These are phyloP conservation scores for Myzus persicae DNA, from an alignment of 1,140 invertebrate genomes.

Conservation along the genomic window DNA sequence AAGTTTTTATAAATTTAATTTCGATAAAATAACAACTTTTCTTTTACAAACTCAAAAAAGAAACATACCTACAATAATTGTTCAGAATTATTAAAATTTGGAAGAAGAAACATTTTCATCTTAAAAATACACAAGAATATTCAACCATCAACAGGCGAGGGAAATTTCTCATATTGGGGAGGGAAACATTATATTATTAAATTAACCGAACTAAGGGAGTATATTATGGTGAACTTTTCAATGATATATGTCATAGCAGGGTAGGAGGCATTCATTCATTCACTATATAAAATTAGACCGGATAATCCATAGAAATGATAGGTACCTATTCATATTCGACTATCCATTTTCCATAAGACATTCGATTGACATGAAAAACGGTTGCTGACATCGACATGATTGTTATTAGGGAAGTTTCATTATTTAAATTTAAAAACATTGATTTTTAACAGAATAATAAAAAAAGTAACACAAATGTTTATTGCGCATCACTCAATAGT, in stretches of 20 bases:
- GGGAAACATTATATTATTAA: not conserved
- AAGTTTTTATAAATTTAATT: not conserved
- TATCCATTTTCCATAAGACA: not conserved
- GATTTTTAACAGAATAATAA: not conserved
- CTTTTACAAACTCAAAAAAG: not conserved
- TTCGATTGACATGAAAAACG: constrained; percentile 36
- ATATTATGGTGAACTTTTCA: not conserved
- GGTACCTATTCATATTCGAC: not conserved
- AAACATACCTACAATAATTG: not conserved
- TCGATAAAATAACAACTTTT: not conserved
- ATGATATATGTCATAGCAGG: not conserved
- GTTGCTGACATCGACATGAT: not conserved
- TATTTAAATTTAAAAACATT: constrained; percentile 27
- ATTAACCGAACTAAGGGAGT: not conserved
- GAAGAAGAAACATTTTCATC: not conserved
- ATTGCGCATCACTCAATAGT: not conserved
- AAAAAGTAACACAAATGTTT: not conserved
- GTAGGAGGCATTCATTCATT: not conserved
- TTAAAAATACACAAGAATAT: not conserved
- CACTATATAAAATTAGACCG: not conserved
- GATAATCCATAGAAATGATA: not conserved
- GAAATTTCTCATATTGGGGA: not conserved
- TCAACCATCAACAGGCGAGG: not conserved
- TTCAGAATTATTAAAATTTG: not conserved
- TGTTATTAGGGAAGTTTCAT: not conserved